These are phyloP conservation scores for Stylophora pistillata DNA, from an alignment of 64 coral and sea anemone genomes.

Conservation along the genomic window DNA sequence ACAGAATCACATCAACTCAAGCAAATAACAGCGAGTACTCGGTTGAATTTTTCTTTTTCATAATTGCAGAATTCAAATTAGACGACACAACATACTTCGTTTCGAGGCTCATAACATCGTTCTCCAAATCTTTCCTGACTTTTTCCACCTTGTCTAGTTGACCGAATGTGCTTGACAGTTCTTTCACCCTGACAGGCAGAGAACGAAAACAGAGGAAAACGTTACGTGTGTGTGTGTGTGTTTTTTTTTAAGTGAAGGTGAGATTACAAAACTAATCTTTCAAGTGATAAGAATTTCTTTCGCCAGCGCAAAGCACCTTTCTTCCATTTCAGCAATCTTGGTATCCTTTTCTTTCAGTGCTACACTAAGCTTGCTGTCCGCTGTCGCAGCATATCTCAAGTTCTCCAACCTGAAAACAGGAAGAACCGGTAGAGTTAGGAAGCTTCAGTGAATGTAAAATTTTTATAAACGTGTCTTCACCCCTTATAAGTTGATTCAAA, in stretches of 20 bases:
- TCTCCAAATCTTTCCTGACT: constrained; percentile 6
- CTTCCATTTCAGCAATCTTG: constrained; percentile 62
- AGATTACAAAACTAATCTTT: not conserved
- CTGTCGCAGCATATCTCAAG: constrained; percentile 48
- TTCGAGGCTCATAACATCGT: not conserved
- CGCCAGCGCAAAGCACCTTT: not conserved
- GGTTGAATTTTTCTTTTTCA: no score
- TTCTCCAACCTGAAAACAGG: constrained; percentile 64
- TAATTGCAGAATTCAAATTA: not conserved
- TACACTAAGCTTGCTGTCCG: constrained; percentile 48
- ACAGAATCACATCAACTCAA: no score
- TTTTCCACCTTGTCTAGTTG: constrained; percentile 30
- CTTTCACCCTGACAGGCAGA: not conserved
- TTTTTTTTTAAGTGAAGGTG: not conserved
- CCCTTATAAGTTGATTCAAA: no score
- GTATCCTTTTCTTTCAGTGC: constrained; percentile 71
- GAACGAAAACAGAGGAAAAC: not conserved
- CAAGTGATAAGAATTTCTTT: not conserved
- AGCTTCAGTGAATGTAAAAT: no score
- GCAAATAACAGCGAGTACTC: no score
- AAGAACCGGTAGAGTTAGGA: not conserved
- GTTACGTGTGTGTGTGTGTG: not conserved
- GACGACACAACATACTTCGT: not conserved
- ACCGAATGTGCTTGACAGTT: constrained; percentile 19
- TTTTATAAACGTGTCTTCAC: no score